A percentile compares a stretch with the other conserved stretches of the same genome.
Conservation (phyloP, 1,140 invertebrate genomes). For the Littorina saxatilis region DNA sequence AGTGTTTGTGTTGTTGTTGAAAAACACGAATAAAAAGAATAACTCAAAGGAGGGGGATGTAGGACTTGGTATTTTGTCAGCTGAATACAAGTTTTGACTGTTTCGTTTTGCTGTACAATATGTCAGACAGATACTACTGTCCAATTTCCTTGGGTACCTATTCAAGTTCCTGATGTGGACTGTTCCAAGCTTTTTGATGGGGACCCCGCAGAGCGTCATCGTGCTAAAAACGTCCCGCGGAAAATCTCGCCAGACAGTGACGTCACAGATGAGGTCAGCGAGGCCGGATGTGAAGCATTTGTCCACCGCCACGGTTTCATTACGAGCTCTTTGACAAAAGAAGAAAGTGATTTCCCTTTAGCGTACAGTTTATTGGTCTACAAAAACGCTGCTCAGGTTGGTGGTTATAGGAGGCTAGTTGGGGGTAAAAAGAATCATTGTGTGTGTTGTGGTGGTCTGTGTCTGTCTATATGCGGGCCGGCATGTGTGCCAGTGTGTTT, state of each 20-base stretch:
- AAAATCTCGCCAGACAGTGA: background rate
- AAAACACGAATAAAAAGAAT: no score
- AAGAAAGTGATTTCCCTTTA: constrained; percentile 60
- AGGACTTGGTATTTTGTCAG: no score
- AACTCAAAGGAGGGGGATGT: no score
- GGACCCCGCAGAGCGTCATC: background rate
- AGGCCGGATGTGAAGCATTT: background rate
- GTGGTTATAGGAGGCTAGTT: background rate
- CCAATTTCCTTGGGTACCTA: background rate
- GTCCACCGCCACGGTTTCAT: constrained; percentile 9
- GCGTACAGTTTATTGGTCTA: constrained; percentile 68
- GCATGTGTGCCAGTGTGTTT: no score
- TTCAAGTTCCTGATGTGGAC: background rate
- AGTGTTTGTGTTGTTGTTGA: no score
- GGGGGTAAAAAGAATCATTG: no score
- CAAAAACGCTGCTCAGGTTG: constrained; percentile 57
- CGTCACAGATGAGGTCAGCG: background rate
- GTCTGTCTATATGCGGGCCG: no score
- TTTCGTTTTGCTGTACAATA: no score
- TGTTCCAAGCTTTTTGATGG: background rate
- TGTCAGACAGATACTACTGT: background rate
- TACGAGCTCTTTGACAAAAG: constrained; percentile 29
- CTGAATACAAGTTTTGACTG: no score
- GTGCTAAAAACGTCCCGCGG: background rate
- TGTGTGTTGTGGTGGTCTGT: no score